Evolutionary conservation across 2,888 invertebrate species (phyloP), one percentile per base, ranked within the genome.

Genomic region (Cataglyphis cursor): DNA sequence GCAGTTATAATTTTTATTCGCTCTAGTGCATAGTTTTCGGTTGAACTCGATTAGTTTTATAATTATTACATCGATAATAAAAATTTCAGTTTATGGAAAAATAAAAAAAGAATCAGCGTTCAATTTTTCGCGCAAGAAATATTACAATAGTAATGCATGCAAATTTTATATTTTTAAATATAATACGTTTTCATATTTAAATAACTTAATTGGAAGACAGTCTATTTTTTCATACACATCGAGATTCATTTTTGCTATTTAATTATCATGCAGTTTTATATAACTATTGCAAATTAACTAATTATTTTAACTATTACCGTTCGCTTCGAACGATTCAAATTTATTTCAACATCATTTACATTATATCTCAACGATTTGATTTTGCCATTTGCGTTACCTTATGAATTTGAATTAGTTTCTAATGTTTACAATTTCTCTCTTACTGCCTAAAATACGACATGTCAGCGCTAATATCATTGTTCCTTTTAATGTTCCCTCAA

Each of bases 281-380:
- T 51, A n/a, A 51, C n/a, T n/a, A 51, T 51, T 51, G 2, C 18
- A 51, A 48, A 48, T 48, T 18, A n/a, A 51, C 8, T 51, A 51
- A 51, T n/a, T 51, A 51, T 51, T 8, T 18, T n/a, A 48, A 48
- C 48, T 48, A 48, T 48, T 51, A 51, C 0, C 51, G 28, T 75
- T 75, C 35, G 21, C 24, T 35, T 44, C 31, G 74, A 75, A 75
- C 48, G 65, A 75, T 31, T 64, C 35, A 65, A 65, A 44, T 75
- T 75, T 74, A 74, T 75, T 75, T 75, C 66, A 21, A 65, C 74
- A 75, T 65, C 61, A 65, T 75, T 65, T 75, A 75, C 66, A 75
- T 75, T 75, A 65, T 75, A 65, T 74, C 21, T 75, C 10, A 74
- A 44, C 64, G 64, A 74, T 75, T 75, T 75, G 66, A 75, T 75